Conservation (phyloP, 92 coral and sea anemone genomes). For the Heliopora coerulea region DNA sequence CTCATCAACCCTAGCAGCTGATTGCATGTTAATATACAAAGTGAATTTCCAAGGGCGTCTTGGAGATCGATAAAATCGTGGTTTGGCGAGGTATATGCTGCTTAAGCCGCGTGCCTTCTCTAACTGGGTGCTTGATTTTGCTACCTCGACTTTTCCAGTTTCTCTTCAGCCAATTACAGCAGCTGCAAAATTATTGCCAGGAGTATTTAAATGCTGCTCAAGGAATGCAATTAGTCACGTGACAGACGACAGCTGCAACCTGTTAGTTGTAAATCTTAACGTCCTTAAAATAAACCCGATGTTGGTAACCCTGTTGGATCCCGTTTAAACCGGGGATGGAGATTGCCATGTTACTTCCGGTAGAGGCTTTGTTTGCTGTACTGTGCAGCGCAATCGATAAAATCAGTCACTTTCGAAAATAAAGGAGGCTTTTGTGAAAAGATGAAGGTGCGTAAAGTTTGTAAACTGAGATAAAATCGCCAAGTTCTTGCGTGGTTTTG, state of each 20-base stretch:
- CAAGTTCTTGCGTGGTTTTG: neutral
- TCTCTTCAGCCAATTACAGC: too few species aligned
- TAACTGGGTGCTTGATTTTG: neutral
- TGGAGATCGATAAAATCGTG: too few species aligned
- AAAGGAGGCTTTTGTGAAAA: too few species aligned
- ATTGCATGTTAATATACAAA: neutral
- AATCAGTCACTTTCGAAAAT: too few species aligned
- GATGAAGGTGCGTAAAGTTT: neutral
- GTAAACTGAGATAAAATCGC: neutral
- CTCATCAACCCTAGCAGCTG: neutral
- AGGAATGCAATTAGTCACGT: conserved; percentile 36
- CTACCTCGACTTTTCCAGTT: too few species aligned
- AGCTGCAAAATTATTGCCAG: conserved; percentile 5
- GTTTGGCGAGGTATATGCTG: neutral
- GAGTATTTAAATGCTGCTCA: conserved; percentile 33
- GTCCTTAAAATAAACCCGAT: too few species aligned
- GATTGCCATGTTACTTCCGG: neutral
- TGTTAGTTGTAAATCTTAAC: too few species aligned
- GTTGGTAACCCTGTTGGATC: conserved; percentile 8
- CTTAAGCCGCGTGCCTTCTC: neutral
- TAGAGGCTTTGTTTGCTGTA: neutral
- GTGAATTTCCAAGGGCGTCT: neutral
- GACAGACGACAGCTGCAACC: too few species aligned
- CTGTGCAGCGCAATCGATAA: too few species aligned
- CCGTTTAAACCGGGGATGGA: neutral